Conservation (phyloP, 1,140 invertebrate genomes). For the Drosophila paulistorum region DNA sequence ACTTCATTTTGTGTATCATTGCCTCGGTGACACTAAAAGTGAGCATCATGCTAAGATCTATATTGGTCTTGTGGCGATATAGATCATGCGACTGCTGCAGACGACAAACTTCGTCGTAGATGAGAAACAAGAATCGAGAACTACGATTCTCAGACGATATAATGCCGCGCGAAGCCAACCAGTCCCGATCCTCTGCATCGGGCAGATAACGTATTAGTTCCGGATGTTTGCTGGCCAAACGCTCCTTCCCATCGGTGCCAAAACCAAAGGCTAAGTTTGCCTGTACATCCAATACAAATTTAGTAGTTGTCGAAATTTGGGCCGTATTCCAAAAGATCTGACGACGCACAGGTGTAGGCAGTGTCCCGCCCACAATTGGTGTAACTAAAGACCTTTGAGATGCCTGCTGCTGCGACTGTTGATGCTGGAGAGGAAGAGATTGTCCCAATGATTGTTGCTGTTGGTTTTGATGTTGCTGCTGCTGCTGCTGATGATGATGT, state of each 20-base stretch:
- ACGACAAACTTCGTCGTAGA: conserved; percentile 75
- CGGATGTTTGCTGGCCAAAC: conserved; percentile 80
- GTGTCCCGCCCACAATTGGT: conserved; percentile 45
- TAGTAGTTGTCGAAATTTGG: conserved; percentile 72
- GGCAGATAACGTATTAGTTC: conserved; percentile 80
- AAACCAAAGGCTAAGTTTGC: conserved; percentile 81
- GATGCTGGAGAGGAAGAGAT: conserved; percentile 22
- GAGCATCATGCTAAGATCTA: conserved; percentile 72
- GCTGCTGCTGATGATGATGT: background rate
- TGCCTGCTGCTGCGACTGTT: conserved; percentile 27
- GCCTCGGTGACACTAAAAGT: conserved; percentile 73
- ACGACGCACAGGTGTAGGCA: conserved; percentile 66
- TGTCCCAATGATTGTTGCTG: background rate
- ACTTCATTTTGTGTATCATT: conserved; percentile 80
- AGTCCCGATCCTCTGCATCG: conserved; percentile 77
- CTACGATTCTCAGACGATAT: conserved; percentile 72
- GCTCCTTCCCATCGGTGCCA: conserved; percentile 74
- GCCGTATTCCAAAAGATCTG: conserved; percentile 82
- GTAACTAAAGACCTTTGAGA: conserved; percentile 29
- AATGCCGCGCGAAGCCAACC: conserved; percentile 71
- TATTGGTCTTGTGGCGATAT: conserved; percentile 66
- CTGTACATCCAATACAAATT: conserved; percentile 80
- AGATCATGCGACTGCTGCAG: conserved; percentile 70
- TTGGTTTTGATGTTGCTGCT: conserved; percentile 6
- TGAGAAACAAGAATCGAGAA: conserved; percentile 76